Evolutionary conservation across 1,140 invertebrate species (phyloP), one percentile per base, ranked within the genome.

Genomic region (Andricus grossulariae): DNA sequence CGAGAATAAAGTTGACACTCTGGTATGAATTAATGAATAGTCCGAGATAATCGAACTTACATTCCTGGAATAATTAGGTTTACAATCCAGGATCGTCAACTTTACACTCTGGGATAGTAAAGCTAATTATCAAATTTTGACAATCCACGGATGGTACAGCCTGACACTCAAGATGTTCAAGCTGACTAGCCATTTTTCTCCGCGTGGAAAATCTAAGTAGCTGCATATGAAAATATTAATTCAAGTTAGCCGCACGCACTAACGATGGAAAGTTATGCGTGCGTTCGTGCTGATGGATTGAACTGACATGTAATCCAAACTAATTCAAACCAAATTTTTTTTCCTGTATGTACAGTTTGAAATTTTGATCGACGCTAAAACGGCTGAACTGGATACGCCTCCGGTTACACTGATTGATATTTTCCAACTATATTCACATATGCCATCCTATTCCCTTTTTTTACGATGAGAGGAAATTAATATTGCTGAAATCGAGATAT

Each of bases 181-280:
- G 25, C 25, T 25, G 25, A 25, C 25, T 25, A 50, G 6, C 15
- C 50, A 51, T 10, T 51, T 13, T 51, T 13, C 50, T 16, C 25
- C 25, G 5, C 25, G 25, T 5, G 25, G 5, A 32, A 32, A 32
- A 32, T 32, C 25, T 32, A 32, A 32, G 25, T 51, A 51, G 12
- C 49, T 32, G 32, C 16, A 49, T 18, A 19, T 21, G 55, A 74
- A 52, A 74, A 21, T 74, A 39, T 74, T 74, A 74, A 74, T 74
- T 60, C 18, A 55, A 60, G 60, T 74, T 16, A 74, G 39, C 45
- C 21, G 55, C 45, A 18, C 19, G 10, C 13, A 52, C n/a, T 52
- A 16, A 45, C 10, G 10, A 15, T 16, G 16, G 13, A 52, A 52
- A 52, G 16, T 52, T 8, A 3, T 6, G 15, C 11, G 13, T 16